Conservation (phyloP, 2,113 vertebrate genomes). For the Carlito syrichta region DNA sequence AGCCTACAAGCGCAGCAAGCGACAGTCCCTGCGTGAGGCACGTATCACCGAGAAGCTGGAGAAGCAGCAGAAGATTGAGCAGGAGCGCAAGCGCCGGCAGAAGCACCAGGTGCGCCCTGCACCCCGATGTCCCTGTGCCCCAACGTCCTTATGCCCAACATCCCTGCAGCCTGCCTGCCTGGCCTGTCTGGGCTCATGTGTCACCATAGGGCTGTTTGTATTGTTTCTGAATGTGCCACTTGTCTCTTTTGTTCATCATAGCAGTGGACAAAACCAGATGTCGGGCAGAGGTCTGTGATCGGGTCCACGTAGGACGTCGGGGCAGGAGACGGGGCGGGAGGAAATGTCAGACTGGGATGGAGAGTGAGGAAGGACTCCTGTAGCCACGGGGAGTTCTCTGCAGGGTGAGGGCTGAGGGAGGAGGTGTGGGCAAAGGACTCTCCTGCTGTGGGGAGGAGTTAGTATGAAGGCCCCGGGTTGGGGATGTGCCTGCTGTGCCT, state of each 20-base stretch:
- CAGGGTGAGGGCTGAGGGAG: too few species aligned
- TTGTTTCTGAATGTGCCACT: background rate
- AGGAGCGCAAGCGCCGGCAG: constrained; percentile 95
- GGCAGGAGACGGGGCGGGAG: background rate
- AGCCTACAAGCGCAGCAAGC: constrained; percentile 98
- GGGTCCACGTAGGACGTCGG: rapidly evolving
- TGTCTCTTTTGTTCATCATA: background rate
- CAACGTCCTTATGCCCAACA: too few species aligned
- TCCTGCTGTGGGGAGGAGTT: background rate
- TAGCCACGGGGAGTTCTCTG: too few species aligned
- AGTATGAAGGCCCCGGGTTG: background rate
- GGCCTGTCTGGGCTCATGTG: background rate
- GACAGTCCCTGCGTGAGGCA: constrained; percentile 95
- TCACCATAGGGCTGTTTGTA: background rate
- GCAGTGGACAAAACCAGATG: background rate
- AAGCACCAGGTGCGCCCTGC: constrained; percentile 95
- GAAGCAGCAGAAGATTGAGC: constrained; percentile 99
- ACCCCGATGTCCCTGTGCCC: too few species aligned
- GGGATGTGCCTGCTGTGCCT: rapidly evolving
- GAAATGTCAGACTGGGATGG: too few species aligned
- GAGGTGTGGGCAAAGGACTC: background rate
- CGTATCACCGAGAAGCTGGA: constrained; percentile 98
- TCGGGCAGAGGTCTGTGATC: background rate
- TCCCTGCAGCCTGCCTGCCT: rapidly evolving
- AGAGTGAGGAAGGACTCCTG: background rate